phyloP scores from a whole-genome alignment of 1,140 invertebrate species.

The Pachyrhynchus sulphureomaculatus region DNA sequence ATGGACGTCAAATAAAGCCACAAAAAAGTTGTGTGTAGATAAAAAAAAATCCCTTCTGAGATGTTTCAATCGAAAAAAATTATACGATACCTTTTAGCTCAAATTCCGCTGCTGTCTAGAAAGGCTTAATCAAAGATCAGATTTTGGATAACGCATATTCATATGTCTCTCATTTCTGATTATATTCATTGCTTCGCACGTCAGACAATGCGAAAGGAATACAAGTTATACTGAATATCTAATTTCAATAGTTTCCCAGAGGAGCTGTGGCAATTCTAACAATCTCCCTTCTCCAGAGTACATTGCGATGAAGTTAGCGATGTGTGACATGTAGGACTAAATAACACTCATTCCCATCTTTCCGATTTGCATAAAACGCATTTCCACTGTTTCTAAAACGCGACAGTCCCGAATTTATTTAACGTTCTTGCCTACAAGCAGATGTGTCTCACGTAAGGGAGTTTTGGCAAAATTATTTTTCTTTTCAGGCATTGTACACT shows the following conservation, averaged over 20 bases:
- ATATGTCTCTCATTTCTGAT: too few relatives aligned
- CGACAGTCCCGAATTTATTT: constrained; percentile 21
- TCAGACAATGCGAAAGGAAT: too few relatives aligned
- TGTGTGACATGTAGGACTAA: constrained; percentile 29
- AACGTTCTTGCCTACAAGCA: constrained; percentile 15
- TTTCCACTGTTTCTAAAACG: constrained; percentile 23
- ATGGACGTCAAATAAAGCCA: too few relatives aligned
- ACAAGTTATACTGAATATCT: neutral
- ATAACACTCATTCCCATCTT: constrained; percentile 26
- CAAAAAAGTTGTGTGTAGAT: too few relatives aligned
- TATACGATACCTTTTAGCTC: too few relatives aligned
- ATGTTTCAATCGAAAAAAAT: too few relatives aligned
- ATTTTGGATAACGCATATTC: too few relatives aligned
- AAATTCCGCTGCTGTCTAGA: too few relatives aligned
- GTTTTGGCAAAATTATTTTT: constrained; percentile 12
- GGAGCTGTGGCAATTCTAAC: neutral
- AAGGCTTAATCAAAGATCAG: too few relatives aligned
- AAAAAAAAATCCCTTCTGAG: too few relatives aligned
- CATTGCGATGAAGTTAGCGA: constrained; percentile 21
- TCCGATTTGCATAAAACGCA: constrained; percentile 28
- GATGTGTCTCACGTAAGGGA: constrained; percentile 12
- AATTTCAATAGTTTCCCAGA: constrained; percentile 19
- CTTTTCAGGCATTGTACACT: too few relatives aligned
- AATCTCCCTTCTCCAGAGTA: constrained; percentile 13
- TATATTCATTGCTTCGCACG: too few relatives aligned